phyloP scores from a whole-genome alignment of 1,140 invertebrate species.

The Philaenus spumarius region DNA sequence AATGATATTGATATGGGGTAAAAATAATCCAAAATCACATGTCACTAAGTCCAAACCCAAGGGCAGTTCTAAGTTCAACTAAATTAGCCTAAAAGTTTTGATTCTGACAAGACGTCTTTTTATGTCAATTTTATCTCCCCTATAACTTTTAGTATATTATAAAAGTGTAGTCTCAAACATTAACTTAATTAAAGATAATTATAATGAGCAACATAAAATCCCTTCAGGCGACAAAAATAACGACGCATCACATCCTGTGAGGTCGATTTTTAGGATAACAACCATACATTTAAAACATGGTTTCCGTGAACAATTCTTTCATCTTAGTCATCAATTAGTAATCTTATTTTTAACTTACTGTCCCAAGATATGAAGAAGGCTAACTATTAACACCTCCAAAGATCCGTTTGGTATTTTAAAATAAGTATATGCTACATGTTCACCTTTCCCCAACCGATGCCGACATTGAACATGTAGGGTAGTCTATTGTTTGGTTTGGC shows the following conservation, averaged over 20 bases:
- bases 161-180: too few relatives aligned
- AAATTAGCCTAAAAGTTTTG: too few relatives aligned
- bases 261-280: conserved; percentile 1
- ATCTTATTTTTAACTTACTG: neutral
- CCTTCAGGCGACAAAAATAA: conserved; percentile 13
- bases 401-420: neutral
- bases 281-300: neutral
- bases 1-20: too few relatives aligned
- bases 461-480: conserved; percentile 15
- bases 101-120: too few relatives aligned
- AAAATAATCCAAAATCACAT: too few relatives aligned
- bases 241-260: conserved; percentile 14
- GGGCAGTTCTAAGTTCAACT: too few relatives aligned
- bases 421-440: conserved; percentile 9
- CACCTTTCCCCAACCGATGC: conserved; percentile 12
- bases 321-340: neutral
- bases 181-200: neutral
- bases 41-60: too few relatives aligned
- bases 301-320: neutral
- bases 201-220: neutral
- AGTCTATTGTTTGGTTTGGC: conserved; percentile 14
- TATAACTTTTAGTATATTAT: too few relatives aligned
- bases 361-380: conserved; percentile 3
- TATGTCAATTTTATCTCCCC: too few relatives aligned
- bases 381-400: neutral